phyloP scores from a whole-genome alignment of 2,888 invertebrate genomes.

The Phyto melanocephala region DNA sequence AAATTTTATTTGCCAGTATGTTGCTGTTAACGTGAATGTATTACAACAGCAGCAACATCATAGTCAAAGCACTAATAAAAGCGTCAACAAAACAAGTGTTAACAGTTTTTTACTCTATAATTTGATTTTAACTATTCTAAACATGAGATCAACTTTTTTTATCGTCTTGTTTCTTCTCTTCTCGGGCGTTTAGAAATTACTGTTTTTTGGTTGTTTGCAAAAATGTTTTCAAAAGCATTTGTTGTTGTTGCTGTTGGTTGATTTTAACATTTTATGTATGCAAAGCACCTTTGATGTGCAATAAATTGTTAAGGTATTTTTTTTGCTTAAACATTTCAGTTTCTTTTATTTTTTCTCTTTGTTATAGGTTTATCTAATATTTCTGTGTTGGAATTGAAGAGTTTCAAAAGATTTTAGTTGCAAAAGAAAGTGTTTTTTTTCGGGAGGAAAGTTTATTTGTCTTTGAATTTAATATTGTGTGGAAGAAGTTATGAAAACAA shows the following conservation, averaged over 20 bases:
- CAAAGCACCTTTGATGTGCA: constrained; percentile 55
- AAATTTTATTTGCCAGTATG: not conserved
- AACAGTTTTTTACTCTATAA: constrained; percentile 62
- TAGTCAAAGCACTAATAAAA: constrained; percentile 52
- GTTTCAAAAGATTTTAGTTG: constrained; percentile 19
- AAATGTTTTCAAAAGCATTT: not conserved
- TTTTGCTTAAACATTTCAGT: constrained; percentile 64
- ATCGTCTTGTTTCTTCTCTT: not conserved
- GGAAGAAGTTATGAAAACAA: not conserved
- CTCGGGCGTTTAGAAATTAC: not conserved
- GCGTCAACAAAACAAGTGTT: constrained; percentile 64
- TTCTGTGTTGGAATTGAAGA: constrained; percentile 4
- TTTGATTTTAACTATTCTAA: constrained; percentile 64
- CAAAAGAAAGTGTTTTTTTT: constrained; percentile 49
- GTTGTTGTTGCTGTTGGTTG: not conserved
- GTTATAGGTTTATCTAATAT: constrained; percentile 5
- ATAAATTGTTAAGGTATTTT: constrained; percentile 58
- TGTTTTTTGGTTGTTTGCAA: constrained; percentile 15
- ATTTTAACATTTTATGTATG: constrained; percentile 44
- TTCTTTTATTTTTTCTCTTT: constrained; percentile 44
- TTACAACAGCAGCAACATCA: constrained; percentile 48
- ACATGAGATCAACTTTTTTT: constrained; percentile 56
- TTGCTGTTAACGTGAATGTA: constrained; percentile 24
- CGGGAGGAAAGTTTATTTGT: constrained; percentile 35
- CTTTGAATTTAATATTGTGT: not conserved